A percentile compares a stretch with the other conserved stretches of the same genome.
Evolutionary conservation across 2,888 invertebrate species (phyloP).

Genomic region (Herminia tarsipennalis): DNA sequence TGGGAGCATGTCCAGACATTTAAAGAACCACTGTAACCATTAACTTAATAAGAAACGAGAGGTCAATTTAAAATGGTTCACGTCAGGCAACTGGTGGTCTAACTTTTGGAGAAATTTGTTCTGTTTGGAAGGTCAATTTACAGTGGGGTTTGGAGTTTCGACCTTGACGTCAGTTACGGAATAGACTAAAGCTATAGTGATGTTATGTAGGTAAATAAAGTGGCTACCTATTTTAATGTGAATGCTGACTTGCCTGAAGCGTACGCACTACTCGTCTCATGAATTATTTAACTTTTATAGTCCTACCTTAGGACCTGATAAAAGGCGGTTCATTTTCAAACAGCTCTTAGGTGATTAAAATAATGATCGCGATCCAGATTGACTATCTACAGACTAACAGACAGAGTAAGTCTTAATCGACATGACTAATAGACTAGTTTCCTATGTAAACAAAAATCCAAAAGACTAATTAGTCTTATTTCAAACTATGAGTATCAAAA

Average conservation of each 20-base stretch:
- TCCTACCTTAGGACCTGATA: too few species aligned
- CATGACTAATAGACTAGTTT: too few species aligned
- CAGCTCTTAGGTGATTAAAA: too few species aligned
- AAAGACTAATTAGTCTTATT: too few species aligned
- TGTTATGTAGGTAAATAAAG: not conserved
- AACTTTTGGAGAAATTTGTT: not conserved
- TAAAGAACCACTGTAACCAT: not conserved
- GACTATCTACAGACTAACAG: too few species aligned
- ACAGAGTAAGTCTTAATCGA: too few species aligned
- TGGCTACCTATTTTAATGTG: not conserved
- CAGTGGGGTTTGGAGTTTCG: not conserved
- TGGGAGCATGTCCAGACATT: not conserved
- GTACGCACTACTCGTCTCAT: too few species aligned
- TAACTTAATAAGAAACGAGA: not conserved
- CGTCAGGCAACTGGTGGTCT: not conserved
- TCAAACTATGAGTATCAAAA: too few species aligned
- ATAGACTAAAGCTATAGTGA: not conserved
- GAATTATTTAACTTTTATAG: too few species aligned
- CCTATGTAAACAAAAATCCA: too few species aligned
- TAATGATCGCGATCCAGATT: too few species aligned
- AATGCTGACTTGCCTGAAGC: not conserved
- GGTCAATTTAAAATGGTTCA: constrained; percentile 2
- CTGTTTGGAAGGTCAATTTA: constrained; percentile 1
- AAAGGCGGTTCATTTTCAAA: too few species aligned
- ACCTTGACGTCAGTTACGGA: constrained; percentile 22